These are phyloP conservation scores for Sinotaia quadrata DNA, from an alignment of 2,888 invertebrate species.

Conservation along the genomic window DNA sequence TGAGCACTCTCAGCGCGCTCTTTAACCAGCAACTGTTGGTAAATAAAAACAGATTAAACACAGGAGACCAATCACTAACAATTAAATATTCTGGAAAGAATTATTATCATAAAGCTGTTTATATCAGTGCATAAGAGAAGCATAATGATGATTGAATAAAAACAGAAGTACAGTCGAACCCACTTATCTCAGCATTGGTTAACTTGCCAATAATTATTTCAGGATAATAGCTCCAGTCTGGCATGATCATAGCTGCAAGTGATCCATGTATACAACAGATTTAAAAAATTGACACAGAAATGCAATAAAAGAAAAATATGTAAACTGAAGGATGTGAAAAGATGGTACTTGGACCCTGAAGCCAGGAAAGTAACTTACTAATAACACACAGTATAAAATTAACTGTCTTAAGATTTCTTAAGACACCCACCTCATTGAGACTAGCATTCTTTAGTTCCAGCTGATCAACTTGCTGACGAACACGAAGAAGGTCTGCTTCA, in stretches of 20 bases:
- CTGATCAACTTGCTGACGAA: conserved; percentile 50
- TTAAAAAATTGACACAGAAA: too few species aligned
- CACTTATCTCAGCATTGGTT: too few species aligned
- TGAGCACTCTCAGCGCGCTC: conserved; percentile 5
- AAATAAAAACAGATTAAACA: neutral
- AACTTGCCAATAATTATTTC: too few species aligned
- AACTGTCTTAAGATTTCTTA: too few species aligned
- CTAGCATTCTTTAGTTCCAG: conserved; percentile 50
- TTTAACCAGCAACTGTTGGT: conserved; percentile 12
- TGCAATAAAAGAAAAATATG: too few species aligned
- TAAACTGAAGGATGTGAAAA: neutral
- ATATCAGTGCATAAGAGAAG: too few species aligned
- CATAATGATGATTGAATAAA: too few species aligned
- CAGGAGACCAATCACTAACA: neutral
- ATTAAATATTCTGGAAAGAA: neutral
- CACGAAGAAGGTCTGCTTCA: conserved; percentile 53
- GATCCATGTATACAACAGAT: too few species aligned
- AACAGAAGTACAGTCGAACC: too few species aligned
- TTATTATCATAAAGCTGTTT: too few species aligned
- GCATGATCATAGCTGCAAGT: too few species aligned
- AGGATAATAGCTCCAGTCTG: too few species aligned
- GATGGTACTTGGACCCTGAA: neutral
- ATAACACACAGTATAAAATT: neutral
- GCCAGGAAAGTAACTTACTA: neutral
- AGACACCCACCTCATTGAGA: conserved; percentile 45